Evolutionary conservation across 1,140 invertebrate genomes (phyloP), one percentile per base, ranked within the genome.

Genomic region (Diorhabda sublineata): DNA sequence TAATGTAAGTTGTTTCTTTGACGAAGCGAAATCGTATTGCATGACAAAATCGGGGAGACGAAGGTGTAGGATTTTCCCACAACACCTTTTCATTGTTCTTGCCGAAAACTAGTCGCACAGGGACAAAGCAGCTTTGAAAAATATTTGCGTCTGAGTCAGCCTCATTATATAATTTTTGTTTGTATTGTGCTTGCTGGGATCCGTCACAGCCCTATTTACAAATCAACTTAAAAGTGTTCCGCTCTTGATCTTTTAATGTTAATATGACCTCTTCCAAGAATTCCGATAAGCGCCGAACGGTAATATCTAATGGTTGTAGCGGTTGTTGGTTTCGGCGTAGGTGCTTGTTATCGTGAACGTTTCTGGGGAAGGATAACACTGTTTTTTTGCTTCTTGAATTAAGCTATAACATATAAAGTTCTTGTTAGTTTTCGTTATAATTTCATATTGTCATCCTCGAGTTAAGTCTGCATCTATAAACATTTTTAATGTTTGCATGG

Each of bases 71-170:
- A 45, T 77, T 80, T 73, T 78, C 69, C 79, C 73, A 78, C 45
- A 80, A 43, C 11, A 73, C 57, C 59, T 69, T 71, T 68, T 75
- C 75, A 42, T 67, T 77, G 59, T 74, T 56, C 41, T 63, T n/a
- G 64, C 69, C 73, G 52, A 68, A 78, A 57, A 78, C 63, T 68
- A 77, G 56, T 62, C 72, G 74, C 59, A 79, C 69, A 58, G 79
- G 78, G 8, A 79, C 78, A 59, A 80, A 58, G 8, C 69, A 77
- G 70, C 76, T 79, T 61, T 75, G 64, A 74, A 80, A 80, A 52
- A 79, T 76, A 58, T 76, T 76, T n/a, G 60, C 67, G 60, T 76
- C 73, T 8, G 73, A 69, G 67, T 73, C 69, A 42, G 44, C 11
- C 5, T 72, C 70, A 71, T 76, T 77, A 66, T 71, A 61, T 71